Conservation (phyloP, 2,797 vertebrate genomes). For the Todus mexicanus region DNA sequence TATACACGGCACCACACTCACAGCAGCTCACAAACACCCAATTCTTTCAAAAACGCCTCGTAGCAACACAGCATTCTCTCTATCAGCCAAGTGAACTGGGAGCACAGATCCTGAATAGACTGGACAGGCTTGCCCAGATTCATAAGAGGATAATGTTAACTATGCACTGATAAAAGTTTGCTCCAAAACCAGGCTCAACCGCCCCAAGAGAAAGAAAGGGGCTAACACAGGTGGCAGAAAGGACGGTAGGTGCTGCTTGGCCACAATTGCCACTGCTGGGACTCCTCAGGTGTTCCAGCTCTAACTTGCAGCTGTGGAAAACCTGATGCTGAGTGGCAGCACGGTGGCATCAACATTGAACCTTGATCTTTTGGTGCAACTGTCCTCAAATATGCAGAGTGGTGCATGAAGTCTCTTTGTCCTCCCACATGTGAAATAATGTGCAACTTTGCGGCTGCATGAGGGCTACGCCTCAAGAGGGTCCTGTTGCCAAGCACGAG, state of each 20-base stretch:
- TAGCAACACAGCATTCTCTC: neutral
- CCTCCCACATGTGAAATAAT: neutral
- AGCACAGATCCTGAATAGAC: neutral
- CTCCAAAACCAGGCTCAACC: neutral
- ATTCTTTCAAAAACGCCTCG: neutral
- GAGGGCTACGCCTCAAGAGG: neutral
- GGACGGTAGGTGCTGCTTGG: neutral
- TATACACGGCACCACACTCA: neutral
- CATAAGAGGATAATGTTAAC: neutral
- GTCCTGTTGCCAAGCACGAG: neutral
- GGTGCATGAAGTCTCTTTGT: neutral
- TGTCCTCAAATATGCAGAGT: neutral
- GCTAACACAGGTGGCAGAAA: neutral
- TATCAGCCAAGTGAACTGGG: neutral
- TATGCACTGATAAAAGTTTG: neutral
- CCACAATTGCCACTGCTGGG: neutral
- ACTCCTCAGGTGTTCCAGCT: neutral
- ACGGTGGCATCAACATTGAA: accelerated
- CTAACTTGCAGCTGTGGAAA: neutral
- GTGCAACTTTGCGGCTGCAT: neutral
- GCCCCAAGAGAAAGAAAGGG: neutral
- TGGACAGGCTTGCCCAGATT: neutral
- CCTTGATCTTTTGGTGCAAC: neutral
- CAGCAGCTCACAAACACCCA: neutral
- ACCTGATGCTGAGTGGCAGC: neutral